Base-by-base conservation (phyloP, 2,888 invertebrate species). In the Helobdella robusta region DNA sequence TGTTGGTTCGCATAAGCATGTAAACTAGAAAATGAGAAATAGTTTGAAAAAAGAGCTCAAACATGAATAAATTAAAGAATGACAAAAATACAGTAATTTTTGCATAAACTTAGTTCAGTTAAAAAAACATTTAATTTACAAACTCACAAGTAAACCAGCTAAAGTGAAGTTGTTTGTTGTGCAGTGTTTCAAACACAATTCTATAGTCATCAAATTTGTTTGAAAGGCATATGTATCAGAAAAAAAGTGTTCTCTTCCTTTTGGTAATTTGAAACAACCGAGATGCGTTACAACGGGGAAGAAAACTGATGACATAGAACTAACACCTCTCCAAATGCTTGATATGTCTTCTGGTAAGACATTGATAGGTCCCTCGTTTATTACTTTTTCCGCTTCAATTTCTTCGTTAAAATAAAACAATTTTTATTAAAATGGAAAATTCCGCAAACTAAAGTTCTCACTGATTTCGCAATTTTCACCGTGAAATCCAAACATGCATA, bases 401-500 rank as follows among this genome's bases (percentile, higher is more conserved):
- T 32, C 46, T 36, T n/a, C n/a, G 56, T 6, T 30, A 30, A 8
- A 52, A 20, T 52, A 15, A n/a, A 11, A 52, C 6, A n/a, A n/a
- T n/a, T 8, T 52, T 52, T n/a, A n/a, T 8, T 52, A n/a, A n/a
- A n/a, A 52, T 52, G 23, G 11, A 15, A 15, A 15, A 40, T 15
- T 15, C 23, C 11, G 8, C 8, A 52, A 18, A 52, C 11, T 20
- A 6, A 52, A 52, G 8, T 11, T 52, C 8, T 59, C 59, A 62
- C 62, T 20, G 30, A 5, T 32, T 50, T 62, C 62, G 23, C 62
- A 62, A 44, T 62, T 62, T 32, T 62, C 62, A 18, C 62, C 62
- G n/a, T 28, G 50, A 32, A 50, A 62, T 8, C 48, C 48, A 50
- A 40, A 48, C 2, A 28, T 4, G 32, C 62, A 62, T 11, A 50